A percentile compares a stretch with the other conserved stretches of the same genome.
phyloP scores from a whole-genome alignment of 2,888 invertebrate genomes.

The Lepetodrilus schrolli region DNA sequence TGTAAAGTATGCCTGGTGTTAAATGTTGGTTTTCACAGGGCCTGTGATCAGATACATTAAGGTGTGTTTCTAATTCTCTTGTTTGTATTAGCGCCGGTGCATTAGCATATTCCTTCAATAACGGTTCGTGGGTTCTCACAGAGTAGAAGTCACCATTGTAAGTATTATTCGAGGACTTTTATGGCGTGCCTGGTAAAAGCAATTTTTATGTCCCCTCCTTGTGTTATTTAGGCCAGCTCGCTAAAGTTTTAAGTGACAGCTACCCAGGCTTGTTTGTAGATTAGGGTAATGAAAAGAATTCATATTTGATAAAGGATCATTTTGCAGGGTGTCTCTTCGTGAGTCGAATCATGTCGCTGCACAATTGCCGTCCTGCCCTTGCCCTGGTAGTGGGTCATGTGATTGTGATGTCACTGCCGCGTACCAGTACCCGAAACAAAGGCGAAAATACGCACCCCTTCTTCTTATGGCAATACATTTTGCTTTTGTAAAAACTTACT shows the following conservation, averaged over 20 bases:
- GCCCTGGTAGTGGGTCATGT: background rate
- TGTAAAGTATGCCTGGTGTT: too few species aligned
- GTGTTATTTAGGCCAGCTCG: conserved; percentile 20
- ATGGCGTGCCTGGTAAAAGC: background rate
- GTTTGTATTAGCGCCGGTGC: background rate
- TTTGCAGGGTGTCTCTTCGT: conserved; percentile 9
- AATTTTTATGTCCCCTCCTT: background rate
- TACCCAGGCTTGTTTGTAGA: conserved; percentile 12
- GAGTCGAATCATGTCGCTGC: conserved; percentile 5
- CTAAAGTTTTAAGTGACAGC: conserved; percentile 23
- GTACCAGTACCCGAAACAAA: conserved; percentile 11
- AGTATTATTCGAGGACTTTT: conserved; percentile 10
- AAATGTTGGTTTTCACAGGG: background rate
- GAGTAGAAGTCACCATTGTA: conserved; percentile 9
- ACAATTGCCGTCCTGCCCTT: conserved; percentile 6
- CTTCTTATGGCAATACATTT: background rate
- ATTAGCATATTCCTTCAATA: conserved; percentile 16
- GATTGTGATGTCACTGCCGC: background rate
- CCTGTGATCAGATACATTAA: background rate
- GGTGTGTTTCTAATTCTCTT: background rate
- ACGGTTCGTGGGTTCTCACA: background rate
- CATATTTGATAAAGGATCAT: conserved; percentile 27
- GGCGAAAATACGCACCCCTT: background rate
- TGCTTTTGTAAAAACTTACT: background rate
- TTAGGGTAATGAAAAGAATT: conserved; percentile 25